Base-by-base conservation (phyloP, 2,113 vertebrate genomes). In the Upupa epops region DNA sequence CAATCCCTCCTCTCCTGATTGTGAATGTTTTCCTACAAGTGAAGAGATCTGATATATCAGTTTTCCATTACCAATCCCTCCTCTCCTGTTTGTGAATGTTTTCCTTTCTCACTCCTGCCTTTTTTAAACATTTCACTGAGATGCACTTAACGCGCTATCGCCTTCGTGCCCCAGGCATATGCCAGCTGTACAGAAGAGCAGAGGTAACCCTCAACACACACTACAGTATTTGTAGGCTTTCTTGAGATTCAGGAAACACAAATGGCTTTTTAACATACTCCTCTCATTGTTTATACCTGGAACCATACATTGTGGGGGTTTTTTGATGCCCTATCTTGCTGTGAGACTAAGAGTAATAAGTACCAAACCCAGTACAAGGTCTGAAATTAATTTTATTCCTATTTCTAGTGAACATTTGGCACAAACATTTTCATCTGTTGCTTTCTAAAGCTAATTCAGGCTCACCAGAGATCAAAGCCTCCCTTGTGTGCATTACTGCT, bases 401-500 rank as follows among this genome's bases (percentile, higher is more conserved):
- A 58, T 46, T 76, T 58, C 37, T 73, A 72, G 13, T 7, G 14
- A 74, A 34, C 17, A 46, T 20, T 21, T 37, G 11, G 8, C 46
- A 64, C 5, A 69, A 16, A 69, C 78, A 42, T n/a, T 65, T 68
- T 80, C 3, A 49, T 28, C 12, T 52, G 29, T 14, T 65, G 59
- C 54, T 68, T 88, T 59, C 45, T 65, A 11, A 89, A 79, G 55
- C 52, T 1, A 0, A 16, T 54, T 4, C 31, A 46, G 25, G 34
- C 17, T 86, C 60, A 52, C 10, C 24, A 78, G n/a, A 75, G 25
- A 61, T 48, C 36, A 58, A 25, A 0, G 0, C 29, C 69, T 14
- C 22, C 8, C 20, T 24, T 25, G 2, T 32, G 37, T 0, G 2
- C 3, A 2, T n/a, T 66, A 66, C 2, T 68, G 56, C 15, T 86